These are phyloP conservation scores for Oryzias woworae DNA, from an alignment of 2,113 vertebrate genomes.

Conservation along the genomic window DNA sequence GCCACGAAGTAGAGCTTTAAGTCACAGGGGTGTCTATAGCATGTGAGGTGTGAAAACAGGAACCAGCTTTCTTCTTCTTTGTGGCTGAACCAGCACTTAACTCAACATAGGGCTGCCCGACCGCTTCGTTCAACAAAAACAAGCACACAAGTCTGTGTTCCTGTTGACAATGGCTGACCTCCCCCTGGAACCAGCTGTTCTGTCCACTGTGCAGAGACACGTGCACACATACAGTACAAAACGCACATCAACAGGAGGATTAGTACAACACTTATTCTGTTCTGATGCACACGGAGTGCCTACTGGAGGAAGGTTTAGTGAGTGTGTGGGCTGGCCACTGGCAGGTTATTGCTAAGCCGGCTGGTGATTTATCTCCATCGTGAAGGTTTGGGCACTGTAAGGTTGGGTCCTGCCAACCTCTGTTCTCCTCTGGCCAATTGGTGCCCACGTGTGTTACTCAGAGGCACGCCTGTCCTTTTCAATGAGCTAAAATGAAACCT, in stretches of 20 bases:
- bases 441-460: slow-evolving; percentile 66
- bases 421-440: slow-evolving; percentile 69
- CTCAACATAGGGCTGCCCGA: slow-evolving; percentile 57
- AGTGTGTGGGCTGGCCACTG: slow-evolving; percentile 63
- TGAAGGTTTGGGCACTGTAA: slow-evolving; percentile 69
- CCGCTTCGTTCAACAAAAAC: slow-evolving; percentile 64
- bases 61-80: slow-evolving; percentile 37
- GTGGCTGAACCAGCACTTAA: slow-evolving; percentile 39
- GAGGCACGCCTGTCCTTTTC: slow-evolving; percentile 70
- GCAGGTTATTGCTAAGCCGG: slow-evolving; percentile 57
- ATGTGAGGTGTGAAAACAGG: slow-evolving; percentile 42
- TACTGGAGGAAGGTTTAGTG: slow-evolving; percentile 44
- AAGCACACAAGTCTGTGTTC: slow-evolving; percentile 68
- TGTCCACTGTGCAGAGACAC: slow-evolving; percentile 57
- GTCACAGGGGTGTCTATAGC: slow-evolving; percentile 37
- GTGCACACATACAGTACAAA: slow-evolving; percentile 38
- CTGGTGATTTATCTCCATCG: slow-evolving; percentile 69
- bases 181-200: slow-evolving; percentile 70
- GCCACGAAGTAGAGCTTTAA: slow-evolving; percentile 4
- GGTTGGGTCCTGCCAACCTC: slow-evolving; percentile 70
- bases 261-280: slow-evolving; percentile 41
- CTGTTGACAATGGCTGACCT: slow-evolving; percentile 72
- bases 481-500: slow-evolving; percentile 66
- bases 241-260: slow-evolving; percentile 39
- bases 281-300: slow-evolving; percentile 7